Evolutionary conservation across 53 echinoderm and acorn worm species (phyloP).

Genomic region (Apostichopus leukothele): DNA sequence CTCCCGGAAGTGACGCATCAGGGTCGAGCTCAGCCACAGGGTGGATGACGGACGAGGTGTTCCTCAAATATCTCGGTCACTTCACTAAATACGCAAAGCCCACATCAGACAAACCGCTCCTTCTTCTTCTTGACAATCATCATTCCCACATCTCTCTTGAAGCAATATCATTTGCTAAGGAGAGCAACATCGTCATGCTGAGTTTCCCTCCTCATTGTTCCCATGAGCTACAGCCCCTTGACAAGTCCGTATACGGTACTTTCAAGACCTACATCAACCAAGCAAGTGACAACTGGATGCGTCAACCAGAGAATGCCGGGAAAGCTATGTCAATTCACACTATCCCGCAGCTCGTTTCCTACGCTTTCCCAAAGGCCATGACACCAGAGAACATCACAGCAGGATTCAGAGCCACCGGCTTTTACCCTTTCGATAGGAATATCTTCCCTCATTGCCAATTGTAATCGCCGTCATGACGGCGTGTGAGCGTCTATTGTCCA

Average conservation of each 20-base stretch:
- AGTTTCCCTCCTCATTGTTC: background rate
- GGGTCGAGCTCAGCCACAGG: slow-evolving; percentile 16
- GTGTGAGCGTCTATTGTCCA: no score
- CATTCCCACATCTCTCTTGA: slow-evolving; percentile 16
- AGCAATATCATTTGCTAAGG: background rate
- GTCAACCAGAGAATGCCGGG: slow-evolving; percentile 42
- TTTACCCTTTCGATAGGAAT: slow-evolving; percentile 36
- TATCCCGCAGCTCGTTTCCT: slow-evolving; percentile 25
- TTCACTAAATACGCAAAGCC: background rate
- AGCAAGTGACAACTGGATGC: slow-evolving; percentile 44
- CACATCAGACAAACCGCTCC: slow-evolving; percentile 7
- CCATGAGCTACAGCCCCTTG: slow-evolving; percentile 7
- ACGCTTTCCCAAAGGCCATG: slow-evolving; percentile 45
- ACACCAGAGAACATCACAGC: slow-evolving; percentile 39
- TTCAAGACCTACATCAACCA: background rate
- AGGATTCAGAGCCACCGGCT: slow-evolving; percentile 32
- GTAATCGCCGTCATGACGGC: no score
- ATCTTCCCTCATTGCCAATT: slow-evolving; percentile 4
- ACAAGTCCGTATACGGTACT: background rate
- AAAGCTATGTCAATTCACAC: slow-evolving; percentile 38
- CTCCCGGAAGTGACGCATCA: slow-evolving; percentile 35
- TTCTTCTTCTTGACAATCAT: slow-evolving; percentile 37
- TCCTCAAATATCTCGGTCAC: background rate
- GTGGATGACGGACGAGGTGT: background rate
- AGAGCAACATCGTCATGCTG: background rate